Conservation (phyloP, 2,113 vertebrate genomes). For the Hippolais icterina region DNA sequence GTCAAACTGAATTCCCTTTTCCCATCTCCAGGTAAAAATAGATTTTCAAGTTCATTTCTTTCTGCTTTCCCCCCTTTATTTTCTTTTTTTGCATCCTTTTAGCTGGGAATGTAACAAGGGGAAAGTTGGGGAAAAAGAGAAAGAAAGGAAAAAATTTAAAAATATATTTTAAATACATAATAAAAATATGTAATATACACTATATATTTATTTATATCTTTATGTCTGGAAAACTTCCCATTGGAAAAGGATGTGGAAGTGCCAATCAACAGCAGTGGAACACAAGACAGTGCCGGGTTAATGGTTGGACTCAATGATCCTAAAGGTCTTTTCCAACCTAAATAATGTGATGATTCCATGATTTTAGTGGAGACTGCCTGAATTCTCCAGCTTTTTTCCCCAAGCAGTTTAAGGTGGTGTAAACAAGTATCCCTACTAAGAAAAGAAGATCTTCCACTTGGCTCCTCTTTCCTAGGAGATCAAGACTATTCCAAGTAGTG, state of each 20-base stretch:
- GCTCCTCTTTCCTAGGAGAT: background rate
- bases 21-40: background rate
- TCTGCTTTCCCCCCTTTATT: background rate
- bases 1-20: background rate
- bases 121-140: rapidly evolving
- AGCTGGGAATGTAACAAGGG: rapidly evolving
- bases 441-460: background rate
- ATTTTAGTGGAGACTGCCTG: background rate
- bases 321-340: background rate
- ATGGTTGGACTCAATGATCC: rapidly evolving
- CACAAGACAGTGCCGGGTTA: background rate
- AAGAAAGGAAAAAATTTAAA: rapidly evolving
- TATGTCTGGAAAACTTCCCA: background rate
- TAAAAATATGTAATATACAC: rapidly evolving
- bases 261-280: background rate
- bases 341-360: background rate
- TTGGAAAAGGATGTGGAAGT: background rate
- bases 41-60: background rate
- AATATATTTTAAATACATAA: background rate
- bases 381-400: background rate
- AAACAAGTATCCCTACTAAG: background rate
- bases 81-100: background rate
- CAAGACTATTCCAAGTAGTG: background rate
- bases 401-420: background rate
- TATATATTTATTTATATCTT: background rate